These are phyloP conservation scores for Berghia stephanieae DNA, from an alignment of 1,140 invertebrate genomes.

Conservation along the genomic window DNA sequence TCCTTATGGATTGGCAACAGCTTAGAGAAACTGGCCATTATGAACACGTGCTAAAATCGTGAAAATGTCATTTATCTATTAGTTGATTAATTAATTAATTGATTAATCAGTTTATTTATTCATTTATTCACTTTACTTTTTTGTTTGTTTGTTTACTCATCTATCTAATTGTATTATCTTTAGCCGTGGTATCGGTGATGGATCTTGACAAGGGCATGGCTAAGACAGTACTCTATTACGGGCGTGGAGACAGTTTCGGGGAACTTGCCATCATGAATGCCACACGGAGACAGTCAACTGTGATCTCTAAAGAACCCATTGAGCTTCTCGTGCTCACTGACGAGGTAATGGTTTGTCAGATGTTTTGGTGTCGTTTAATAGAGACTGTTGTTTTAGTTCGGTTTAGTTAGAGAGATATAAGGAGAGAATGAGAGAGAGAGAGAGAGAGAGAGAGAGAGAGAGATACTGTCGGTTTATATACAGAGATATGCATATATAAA, in stretches of 20 bases:
- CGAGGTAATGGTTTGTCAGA: conserved; percentile 37
- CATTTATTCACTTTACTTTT: too few relatives aligned
- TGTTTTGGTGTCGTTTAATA: not conserved
- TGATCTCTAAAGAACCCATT: conserved; percentile 55
- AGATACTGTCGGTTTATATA: too few relatives aligned
- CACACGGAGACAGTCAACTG: conserved; percentile 47
- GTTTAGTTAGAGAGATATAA: conserved; percentile 29
- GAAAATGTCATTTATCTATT: too few relatives aligned
- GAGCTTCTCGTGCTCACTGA: conserved; percentile 56
- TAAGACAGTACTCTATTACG: conserved; percentile 49
- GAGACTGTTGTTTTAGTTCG: not conserved
- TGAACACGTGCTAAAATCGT: too few relatives aligned
- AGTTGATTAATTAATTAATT: too few relatives aligned
- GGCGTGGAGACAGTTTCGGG: conserved; percentile 58
- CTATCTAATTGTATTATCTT: conserved; percentile 4
- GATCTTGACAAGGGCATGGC: conserved; percentile 40
- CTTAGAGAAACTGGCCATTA: too few relatives aligned
- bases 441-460: too few relatives aligned
- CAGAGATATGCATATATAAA: too few relatives aligned
- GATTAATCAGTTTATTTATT: too few relatives aligned
- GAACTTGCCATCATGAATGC: conserved; percentile 56
- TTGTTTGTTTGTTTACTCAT: too few relatives aligned
- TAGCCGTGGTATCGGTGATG: conserved; percentile 53
- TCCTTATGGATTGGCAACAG: too few relatives aligned
- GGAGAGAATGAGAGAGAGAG: conserved; percentile 34